Base-by-base conservation (phyloP, 2,888 invertebrate genomes). In the Eupithecia dodoneata region DNA sequence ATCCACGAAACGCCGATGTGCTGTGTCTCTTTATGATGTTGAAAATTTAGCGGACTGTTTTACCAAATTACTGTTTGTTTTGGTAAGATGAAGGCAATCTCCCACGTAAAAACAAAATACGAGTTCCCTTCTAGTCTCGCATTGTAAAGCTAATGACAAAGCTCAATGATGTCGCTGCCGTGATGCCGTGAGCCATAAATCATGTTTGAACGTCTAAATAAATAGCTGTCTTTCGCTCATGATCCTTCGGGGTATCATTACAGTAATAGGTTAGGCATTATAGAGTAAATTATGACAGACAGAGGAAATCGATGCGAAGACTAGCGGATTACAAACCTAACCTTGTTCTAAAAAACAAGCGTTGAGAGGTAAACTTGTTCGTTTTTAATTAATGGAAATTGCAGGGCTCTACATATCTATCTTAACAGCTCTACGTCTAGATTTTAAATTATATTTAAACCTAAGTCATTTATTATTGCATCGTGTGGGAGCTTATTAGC, bases 231-330 rank as follows among this genome's bases (percentile, higher is more conserved):
- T 73, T 42, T 73, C 47, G 78, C 77, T 79, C 77, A 79, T 81
- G 80, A 74, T 81, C 79, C 73, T 83, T 79, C 67, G 73, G 83
- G 85, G 85, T 84, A 82, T 83, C 82, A 86, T 87, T 88, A 88
- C 73, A 71, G 80, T 87, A 85, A 87, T 85, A 82, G 84, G 82
- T 79, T 84, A 75, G 80, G 80, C 81, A 84, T 83, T 83, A 83
- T 81, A 77, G 82, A 77, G 81, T 79, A 82, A 83, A 84, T 84
- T 84, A 83, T 84, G 83, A 87, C 85, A 83, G 85, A 85, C 84
- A 84, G 82, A 66, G 84, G 79, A 82, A 84, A 84, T 84, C 75
- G 84, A 84, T 78, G 79, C 76, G 75, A 75, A 73, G 75, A 71
- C 76, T 77, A 71, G 73, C 66, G 66, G 55, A 81, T 76, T 75